Base-by-base conservation (phyloP, 2,888 invertebrate species). In the Branchellion lobata region DNA sequence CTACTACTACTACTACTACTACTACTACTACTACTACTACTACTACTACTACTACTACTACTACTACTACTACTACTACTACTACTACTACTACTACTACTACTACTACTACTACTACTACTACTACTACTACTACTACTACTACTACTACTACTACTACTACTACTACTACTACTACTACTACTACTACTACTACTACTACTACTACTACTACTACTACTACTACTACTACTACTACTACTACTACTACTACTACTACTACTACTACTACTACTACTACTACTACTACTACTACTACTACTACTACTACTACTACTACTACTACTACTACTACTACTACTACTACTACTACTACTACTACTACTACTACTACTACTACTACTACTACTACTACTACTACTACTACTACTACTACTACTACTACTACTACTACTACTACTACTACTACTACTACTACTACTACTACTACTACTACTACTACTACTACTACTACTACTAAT, bases 281-380 rank as follows among this genome's bases (percentile, higher is more conserved):
- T 79, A 79, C 79, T 79, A 79, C 79, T 79, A 79, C 79, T 79
- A 79, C 79, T 79, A 79, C 79, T 79, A 79, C 79, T 79, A 79
- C 79, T 79, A 79, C 79, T 79, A 79, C 79, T 79, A 79, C 79
- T 79, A 79, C 79, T 79, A 79, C 79, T 79, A 79, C 79, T 79
- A 79, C 79, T 79, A 72, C 79, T 79, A 72, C 79, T 79, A 72
- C 79, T 79, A 72, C 79, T 79, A 72, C 79, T 79, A 72, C 79
- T 79, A 57, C 79, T 79, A 1, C 79, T 79, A 57, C 79, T 79
- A 79, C 77, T 79, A 57, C 79, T 79, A 57, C 79, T 79, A 53
- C 77, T 79, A 79, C 68, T 77, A 77, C 68, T 77, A 77, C 68
- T 77, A 77, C 68, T 77, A 77, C 68, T 77, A 77, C 68, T 77